phyloP scores from a whole-genome alignment of 2,113 vertebrate species.

The Parus major region DNA sequence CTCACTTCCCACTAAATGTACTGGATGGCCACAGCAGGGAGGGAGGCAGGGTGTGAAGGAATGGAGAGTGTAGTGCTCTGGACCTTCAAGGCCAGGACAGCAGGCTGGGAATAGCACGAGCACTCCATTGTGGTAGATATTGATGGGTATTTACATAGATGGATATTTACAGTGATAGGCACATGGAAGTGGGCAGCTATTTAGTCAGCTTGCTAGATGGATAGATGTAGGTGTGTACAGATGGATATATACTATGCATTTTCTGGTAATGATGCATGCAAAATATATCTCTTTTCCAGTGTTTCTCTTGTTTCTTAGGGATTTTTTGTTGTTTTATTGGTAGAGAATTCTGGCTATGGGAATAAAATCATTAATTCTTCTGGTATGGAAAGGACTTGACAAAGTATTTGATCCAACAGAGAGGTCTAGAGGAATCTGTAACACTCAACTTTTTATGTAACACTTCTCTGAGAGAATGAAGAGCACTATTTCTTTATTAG shows the following conservation, averaged over 20 bases:
- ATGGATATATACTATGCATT: too few relatives aligned
- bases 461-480: background rate
- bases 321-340: background rate
- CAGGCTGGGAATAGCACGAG: background rate
- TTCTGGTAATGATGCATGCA: background rate
- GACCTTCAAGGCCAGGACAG: background rate
- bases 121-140: background rate
- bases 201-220: background rate
- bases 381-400: background rate
- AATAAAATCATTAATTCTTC: background rate
- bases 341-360: background rate
- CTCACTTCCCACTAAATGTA: background rate
- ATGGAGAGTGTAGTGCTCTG: background rate
- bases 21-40: background rate
- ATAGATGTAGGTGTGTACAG: background rate
- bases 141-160: background rate
- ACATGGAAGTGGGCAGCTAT: background rate
- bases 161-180: too few relatives aligned
- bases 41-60: accelerated
- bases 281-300: background rate
- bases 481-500: background rate
- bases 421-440: background rate
- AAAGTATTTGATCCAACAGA: background rate
- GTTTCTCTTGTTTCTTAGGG: accelerated
- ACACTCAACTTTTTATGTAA: background rate